Base-by-base conservation (phyloP, 2,888 invertebrate species). In the Nesidiocoris tenuis region DNA sequence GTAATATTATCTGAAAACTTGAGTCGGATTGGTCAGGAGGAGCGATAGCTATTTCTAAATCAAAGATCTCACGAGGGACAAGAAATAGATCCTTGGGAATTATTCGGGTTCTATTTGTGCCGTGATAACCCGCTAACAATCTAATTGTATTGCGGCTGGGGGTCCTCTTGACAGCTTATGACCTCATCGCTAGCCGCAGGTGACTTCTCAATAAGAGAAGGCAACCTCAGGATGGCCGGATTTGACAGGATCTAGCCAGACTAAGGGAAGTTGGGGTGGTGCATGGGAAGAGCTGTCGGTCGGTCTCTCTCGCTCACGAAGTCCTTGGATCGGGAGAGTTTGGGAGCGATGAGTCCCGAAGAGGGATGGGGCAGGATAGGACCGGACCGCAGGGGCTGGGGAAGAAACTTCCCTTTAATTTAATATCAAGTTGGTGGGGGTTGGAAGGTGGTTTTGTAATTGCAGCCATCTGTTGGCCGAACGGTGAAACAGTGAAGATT, bases 371-470 rank as follows among this genome's bases (percentile, higher is more conserved):
- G 64, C 17, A 24, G 56, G 25, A 23, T 63, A 24, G 65, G 57
- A 16, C 61, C 5, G 56, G 56, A 39, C 39, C 39, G 39, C 39
- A 39, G 39, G 39, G 12, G 39, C 39, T 39, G 12, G 55, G 65
- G 74, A 65, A 65, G 74, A 74, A 74, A 65, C 74, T 64, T 65
- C 56, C 64, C 74, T 74, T 74, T 74, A 74, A 74, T 74, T 74
- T 74, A 74, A 74, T 74, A 74, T 74, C 74, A 74, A 74, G 74
- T 74, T 74, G 55, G 39, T 39, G 17, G 72, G 74, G 74, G 56
- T 65, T 64, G 65, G 65, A 74, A 74, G 74, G 74, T 74, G 74
- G 74, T 74, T 74, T 74, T 74, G 74, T 74, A 74, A 74, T 74
- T 74, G 74, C 74, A 64, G 74, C 74, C 74, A 74, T 74, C 74